These are phyloP conservation scores for Agapornis canus DNA, from an alignment of 2,797 vertebrate genomes.

Conservation along the genomic window DNA sequence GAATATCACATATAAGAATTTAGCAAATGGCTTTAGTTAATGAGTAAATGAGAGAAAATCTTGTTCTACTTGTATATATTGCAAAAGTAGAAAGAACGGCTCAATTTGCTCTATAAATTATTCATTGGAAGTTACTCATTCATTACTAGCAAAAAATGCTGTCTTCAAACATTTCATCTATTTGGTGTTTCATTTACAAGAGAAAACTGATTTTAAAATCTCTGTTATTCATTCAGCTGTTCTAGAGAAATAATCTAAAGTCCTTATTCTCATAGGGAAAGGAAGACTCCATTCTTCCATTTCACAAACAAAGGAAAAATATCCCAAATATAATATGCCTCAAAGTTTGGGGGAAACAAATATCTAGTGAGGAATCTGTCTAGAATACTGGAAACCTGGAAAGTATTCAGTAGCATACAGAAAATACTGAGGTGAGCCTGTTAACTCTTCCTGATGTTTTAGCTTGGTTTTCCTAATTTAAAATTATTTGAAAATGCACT, in stretches of 20 bases:
- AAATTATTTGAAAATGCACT: neutral
- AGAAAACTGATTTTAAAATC: neutral
- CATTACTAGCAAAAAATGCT: neutral
- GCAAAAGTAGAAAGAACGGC: neutral
- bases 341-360: neutral
- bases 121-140: slow-evolving; percentile 24
- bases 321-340: neutral
- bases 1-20: neutral
- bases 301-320: neutral
- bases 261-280: neutral
- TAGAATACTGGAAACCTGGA: neutral
- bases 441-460: neutral
- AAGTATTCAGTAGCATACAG: neutral
- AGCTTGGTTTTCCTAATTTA: neutral
- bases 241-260: neutral
- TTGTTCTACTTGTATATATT: neutral
- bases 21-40: neutral
- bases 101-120: slow-evolving; percentile 40
- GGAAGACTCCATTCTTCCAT: neutral
- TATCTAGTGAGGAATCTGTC: neutral
- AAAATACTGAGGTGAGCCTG: neutral
- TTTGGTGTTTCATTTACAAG: neutral
- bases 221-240: neutral
- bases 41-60: slow-evolving; percentile 1
- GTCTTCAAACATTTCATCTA: neutral